These are phyloP conservation scores for Anastrepha obliqua DNA, from an alignment of 1,140 invertebrate genomes.

Conservation along the genomic window DNA sequence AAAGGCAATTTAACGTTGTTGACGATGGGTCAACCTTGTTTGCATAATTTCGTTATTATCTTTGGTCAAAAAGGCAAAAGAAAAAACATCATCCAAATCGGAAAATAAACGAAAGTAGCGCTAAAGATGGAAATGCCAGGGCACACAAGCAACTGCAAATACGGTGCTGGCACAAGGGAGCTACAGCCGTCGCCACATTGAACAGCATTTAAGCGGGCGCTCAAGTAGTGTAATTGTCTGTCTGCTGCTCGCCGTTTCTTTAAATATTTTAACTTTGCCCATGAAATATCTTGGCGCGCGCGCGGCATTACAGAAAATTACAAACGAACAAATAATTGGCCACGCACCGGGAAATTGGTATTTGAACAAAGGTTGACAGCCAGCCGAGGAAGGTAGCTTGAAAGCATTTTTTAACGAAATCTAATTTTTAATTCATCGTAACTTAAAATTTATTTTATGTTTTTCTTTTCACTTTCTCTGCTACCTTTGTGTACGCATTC, in stretches of 20 bases:
- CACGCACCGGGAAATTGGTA: slow-evolving; percentile 11
- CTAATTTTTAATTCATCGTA: background rate
- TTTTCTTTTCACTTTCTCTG: background rate
- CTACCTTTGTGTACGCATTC: background rate
- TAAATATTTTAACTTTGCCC: background rate
- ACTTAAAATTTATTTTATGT: background rate
- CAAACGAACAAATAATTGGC: slow-evolving; percentile 28
- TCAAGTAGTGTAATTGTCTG: slow-evolving; percentile 40
- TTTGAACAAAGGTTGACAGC: background rate
- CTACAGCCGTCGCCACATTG: background rate
- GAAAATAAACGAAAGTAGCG: background rate
- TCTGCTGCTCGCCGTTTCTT: background rate
- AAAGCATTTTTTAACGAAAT: background rate
- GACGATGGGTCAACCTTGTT: slow-evolving; percentile 45
- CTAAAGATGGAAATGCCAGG: background rate
- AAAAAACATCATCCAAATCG: slow-evolving; percentile 4
- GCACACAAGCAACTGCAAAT: background rate
- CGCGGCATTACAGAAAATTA: background rate
- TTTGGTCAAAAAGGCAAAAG: background rate
- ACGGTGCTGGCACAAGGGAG: background rate
- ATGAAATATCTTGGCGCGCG: slow-evolving; percentile 3
- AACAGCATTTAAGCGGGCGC: slow-evolving; percentile 19
- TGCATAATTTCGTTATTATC: slow-evolving; percentile 52
- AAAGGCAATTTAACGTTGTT: slow-evolving; percentile 53
- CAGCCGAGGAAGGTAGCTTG: background rate